Conservation (phyloP, 2,113 vertebrate genomes). For the Psephotus haematonotus region DNA sequence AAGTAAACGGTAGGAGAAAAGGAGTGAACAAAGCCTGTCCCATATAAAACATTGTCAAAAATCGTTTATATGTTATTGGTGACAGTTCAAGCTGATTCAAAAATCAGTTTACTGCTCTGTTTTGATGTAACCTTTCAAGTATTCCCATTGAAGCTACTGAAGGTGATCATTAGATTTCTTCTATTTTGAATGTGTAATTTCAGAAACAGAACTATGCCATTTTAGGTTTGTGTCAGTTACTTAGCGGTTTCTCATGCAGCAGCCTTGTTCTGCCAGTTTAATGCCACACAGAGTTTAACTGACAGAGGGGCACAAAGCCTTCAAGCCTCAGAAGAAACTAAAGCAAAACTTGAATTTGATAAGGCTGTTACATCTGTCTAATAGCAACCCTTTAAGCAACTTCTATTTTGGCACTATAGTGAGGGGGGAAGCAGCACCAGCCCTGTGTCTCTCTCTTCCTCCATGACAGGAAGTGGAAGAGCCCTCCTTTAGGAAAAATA, state of each 20-base stretch:
- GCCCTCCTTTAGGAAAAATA: background rate
- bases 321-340: background rate
- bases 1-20: slow-evolving; percentile 1
- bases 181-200: background rate
- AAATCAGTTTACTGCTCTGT: slow-evolving; percentile 16
- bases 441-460: background rate
- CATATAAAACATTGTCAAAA: background rate
- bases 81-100: background rate
- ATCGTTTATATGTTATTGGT: background rate
- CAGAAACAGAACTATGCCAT: background rate
- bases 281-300: background rate
- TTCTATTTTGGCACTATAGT: background rate
- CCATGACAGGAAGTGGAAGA: fast-evolving
- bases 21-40: background rate
- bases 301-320: background rate
- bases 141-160: background rate
- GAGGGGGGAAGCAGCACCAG: background rate
- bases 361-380: background rate
- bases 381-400: background rate
- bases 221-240: background rate
- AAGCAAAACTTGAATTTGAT: background rate
- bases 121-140: slow-evolving; percentile 20
- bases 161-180: slow-evolving; percentile 6
- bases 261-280: background rate
- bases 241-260: background rate